phyloP scores from a whole-genome alignment of 2,113 vertebrate species.

The Chionodraco myersi region DNA sequence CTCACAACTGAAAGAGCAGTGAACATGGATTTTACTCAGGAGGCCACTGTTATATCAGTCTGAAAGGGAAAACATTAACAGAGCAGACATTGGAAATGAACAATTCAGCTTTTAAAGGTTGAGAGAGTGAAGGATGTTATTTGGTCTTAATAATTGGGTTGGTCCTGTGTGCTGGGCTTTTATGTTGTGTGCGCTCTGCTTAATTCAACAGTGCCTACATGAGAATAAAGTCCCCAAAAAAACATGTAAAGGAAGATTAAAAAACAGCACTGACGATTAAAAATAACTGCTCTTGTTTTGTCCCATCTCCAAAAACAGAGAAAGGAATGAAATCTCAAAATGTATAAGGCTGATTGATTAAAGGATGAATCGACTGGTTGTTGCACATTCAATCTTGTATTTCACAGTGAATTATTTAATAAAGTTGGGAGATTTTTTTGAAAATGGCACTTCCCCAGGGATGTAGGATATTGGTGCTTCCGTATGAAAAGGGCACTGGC shows the following conservation, averaged over 20 bases:
- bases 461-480: conserved; percentile 35
- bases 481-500: conserved; percentile 33
- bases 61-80: conserved; percentile 6
- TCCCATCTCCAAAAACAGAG: background rate
- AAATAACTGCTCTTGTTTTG: background rate
- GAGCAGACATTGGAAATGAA: conserved; percentile 5
- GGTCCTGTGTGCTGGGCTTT: conserved; percentile 9
- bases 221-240: background rate
- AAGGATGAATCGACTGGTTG: no score
- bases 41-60: background rate
- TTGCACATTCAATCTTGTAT: background rate
- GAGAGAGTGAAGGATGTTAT: background rate
- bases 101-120: background rate
- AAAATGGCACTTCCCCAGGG: conserved; percentile 49
- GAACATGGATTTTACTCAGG: conserved; percentile 3
- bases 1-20: background rate
- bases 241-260: background rate
- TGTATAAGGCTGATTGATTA: no score
- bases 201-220: background rate
- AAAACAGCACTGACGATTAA: background rate
- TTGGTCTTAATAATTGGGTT: conserved; percentile 14
- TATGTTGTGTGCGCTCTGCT: background rate
- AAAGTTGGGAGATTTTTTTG: conserved; percentile 20
- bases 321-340: no score
- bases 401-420: conserved; percentile 18